Base-by-base conservation (phyloP, 2,113 vertebrate species). In the Megalops atlanticus region DNA sequence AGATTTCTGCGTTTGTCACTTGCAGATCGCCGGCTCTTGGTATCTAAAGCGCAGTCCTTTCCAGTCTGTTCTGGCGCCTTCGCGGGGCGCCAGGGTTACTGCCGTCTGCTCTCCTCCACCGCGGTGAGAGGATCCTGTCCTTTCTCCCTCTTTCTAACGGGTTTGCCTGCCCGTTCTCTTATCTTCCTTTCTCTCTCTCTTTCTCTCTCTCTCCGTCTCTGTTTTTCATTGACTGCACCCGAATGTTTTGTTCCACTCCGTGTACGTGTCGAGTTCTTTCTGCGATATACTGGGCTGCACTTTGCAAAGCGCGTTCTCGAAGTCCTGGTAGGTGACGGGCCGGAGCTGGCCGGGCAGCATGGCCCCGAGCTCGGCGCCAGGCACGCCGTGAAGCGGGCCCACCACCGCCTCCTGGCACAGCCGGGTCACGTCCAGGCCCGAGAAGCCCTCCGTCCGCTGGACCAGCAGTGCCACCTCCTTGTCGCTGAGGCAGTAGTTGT, bases 161-260 rank as follows among this genome's bases (percentile, higher is more conserved):
- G 79, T 31, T 72, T 43, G 68, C 64, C 0, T 16, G 78, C 77
- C 24, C 36, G 11, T 35, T 15, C 69, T 35, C 18, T 71, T 15
- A 1, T 69, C 21, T 2, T 24, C 35, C n/a, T n/a, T n/a, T n/a
- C n/a, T n/a, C n/a, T n/a, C 18, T 80, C 27, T 40, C 49, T 54
- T 69, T 40, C 38, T 73, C 43, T 31, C 31, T n/a, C 4, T 45
- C 43, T 39, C 78, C 36, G 18, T 73, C 69, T 45, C 39, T 43
- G 8, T 73, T 80, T 80, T 88, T 97, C 95, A 98, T 94, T 98
- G 97, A 94, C 95, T 97, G 94, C 96, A 97, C 93, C 96, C 97
- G 92, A 98, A 98, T 96, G 98, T 98, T 97, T 98, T 98, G 96
- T 97, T 98, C 97, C 97, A 98, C 94, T 98, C 97, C 89, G 96